Evolutionary conservation across 1,140 invertebrate genomes (phyloP).

Genomic region (Cyclargus thomasi): DNA sequence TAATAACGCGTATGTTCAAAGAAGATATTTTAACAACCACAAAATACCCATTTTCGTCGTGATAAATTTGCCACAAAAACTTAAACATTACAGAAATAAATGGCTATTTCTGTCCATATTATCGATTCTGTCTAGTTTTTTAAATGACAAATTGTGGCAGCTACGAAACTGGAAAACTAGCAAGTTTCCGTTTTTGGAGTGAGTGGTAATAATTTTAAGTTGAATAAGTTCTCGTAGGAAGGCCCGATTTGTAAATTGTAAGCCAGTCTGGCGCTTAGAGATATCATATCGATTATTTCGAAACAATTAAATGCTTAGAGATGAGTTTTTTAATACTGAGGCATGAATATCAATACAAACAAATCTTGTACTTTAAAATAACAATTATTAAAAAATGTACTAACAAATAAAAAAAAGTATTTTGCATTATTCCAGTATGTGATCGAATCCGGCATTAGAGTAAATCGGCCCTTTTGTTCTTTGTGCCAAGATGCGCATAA

Average conservation of each 20-base stretch:
- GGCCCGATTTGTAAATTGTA: slow-evolving; percentile 7
- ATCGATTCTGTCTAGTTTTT: not conserved
- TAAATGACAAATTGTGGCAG: not conserved
- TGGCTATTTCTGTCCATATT: not conserved
- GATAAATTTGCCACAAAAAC: not conserved
- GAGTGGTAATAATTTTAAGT: not conserved
- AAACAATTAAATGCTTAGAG: not conserved
- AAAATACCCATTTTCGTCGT: not conserved
- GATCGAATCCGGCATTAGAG: too few species aligned
- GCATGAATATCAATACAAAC: too few species aligned
- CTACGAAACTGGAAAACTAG: not conserved
- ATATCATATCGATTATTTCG: not conserved
- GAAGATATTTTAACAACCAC: too few species aligned
- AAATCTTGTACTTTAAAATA: too few species aligned
- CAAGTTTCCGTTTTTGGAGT: not conserved
- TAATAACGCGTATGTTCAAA: too few species aligned
- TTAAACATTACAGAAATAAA: not conserved
- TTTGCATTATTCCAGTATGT: too few species aligned
- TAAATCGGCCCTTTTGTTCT: too few species aligned
- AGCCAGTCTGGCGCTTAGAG: not conserved
- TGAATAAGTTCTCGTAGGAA: not conserved
- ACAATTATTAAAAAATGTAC: too few species aligned
- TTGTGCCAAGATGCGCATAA: too few species aligned
- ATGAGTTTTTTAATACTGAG: too few species aligned
- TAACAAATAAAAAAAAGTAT: too few species aligned